These are phyloP conservation scores for Sylvietta virens DNA, from an alignment of 2,113 vertebrate genomes.

Conservation along the genomic window DNA sequence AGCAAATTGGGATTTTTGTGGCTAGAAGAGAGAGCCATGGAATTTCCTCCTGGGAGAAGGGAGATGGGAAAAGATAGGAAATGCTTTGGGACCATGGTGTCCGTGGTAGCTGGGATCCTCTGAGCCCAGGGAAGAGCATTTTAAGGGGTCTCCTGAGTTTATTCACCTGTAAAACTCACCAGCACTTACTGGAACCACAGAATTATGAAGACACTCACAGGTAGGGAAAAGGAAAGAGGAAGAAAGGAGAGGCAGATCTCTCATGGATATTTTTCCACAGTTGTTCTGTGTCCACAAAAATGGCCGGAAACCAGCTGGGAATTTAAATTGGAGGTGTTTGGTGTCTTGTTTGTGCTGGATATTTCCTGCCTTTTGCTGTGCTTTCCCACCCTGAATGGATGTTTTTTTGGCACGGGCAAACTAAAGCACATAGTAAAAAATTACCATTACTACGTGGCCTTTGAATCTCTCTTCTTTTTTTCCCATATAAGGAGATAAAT, in stretches of 20 bases:
- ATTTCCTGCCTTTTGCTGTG: slow-evolving; percentile 38
- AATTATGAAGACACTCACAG: background rate
- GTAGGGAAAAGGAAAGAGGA: background rate
- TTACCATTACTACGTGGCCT: background rate
- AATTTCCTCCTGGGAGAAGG: background rate
- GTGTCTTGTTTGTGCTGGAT: background rate
- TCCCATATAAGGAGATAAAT: background rate
- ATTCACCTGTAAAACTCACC: background rate
- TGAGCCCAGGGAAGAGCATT: background rate
- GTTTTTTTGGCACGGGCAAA: background rate
- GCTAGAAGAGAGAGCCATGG: background rate
- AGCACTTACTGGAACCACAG: background rate
- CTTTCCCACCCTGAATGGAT: background rate
- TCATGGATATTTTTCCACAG: background rate
- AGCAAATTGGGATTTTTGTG: background rate
- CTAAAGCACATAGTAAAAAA: background rate
- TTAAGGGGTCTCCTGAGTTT: background rate
- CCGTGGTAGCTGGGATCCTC: background rate
- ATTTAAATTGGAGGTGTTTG: background rate
- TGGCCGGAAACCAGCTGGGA: slow-evolving; percentile 31
- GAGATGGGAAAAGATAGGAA: background rate
- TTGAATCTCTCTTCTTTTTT: background rate
- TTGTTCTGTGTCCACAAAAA: background rate
- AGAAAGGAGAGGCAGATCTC: background rate
- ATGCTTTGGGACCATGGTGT: accelerated